A percentile compares a stretch with the other conserved stretches of the same genome.
phyloP scores from a whole-genome alignment of 2,888 invertebrate species.

The Trissolcus brochymenae region DNA sequence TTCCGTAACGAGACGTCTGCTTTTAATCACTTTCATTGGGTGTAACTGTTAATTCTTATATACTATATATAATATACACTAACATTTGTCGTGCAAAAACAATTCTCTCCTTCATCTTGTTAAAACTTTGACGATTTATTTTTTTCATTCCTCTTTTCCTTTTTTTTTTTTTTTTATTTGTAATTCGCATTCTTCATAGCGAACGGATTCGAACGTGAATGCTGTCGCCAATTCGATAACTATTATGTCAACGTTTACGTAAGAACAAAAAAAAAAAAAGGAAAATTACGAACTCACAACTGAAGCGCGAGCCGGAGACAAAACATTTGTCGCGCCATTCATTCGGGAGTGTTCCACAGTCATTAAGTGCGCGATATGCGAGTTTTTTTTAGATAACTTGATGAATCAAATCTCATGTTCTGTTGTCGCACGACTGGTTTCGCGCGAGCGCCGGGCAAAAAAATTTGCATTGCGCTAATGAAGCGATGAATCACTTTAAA shows the following conservation, averaged over 20 bases:
- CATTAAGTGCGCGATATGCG: slow-evolving; percentile 25
- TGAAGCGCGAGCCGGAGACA: slow-evolving; percentile 8
- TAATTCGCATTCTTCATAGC: not conserved
- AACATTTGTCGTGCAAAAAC: slow-evolving; percentile 56
- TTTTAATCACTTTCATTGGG: slow-evolving; percentile 36
- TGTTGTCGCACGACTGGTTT: slow-evolving; percentile 14
- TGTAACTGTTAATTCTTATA: slow-evolving; percentile 42
- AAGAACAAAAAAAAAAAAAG: too few relatives aligned
- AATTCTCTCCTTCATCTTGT: slow-evolving; percentile 24
- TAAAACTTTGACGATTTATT: slow-evolving; percentile 26
- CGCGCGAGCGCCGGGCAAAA: slow-evolving; percentile 10
- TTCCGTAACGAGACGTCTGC: slow-evolving; percentile 16
- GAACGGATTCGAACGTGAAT: slow-evolving; percentile 7
- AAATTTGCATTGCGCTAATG: slow-evolving; percentile 43
- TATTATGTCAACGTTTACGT: slow-evolving; percentile 22
- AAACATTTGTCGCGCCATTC: slow-evolving; percentile 17
- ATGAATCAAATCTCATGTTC: slow-evolving; percentile 30
- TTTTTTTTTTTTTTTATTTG: not conserved
- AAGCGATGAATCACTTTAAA: slow-evolving; percentile 41
- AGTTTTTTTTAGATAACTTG: slow-evolving; percentile 19
- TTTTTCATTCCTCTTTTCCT: too few relatives aligned
- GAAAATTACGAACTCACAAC: not conserved
- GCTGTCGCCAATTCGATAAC: slow-evolving; percentile 19
- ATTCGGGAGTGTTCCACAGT: slow-evolving; percentile 16
- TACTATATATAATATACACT: slow-evolving; percentile 46